Evolutionary conservation across 2,113 vertebrate genomes (phyloP).

Genomic region (Pipa parva): DNA sequence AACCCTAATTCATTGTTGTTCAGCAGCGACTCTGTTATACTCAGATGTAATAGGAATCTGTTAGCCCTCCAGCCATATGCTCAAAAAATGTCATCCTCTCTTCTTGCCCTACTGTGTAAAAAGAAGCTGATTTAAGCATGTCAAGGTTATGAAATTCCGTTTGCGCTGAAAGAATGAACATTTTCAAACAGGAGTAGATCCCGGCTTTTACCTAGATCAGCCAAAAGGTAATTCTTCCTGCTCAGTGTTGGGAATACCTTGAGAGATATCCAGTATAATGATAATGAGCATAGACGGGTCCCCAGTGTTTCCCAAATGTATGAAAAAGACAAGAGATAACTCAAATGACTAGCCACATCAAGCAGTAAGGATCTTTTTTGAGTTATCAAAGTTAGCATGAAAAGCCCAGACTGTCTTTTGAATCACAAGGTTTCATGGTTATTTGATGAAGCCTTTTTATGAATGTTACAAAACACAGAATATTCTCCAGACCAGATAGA

Average conservation of each 20-base stretch:
- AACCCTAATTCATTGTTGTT: slow-evolving; percentile 45
- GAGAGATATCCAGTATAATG: slow-evolving; percentile 21
- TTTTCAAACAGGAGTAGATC: slow-evolving; percentile 45
- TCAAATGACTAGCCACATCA: not conserved
- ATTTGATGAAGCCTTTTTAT: not conserved
- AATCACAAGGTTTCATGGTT: not conserved
- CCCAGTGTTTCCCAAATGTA: slow-evolving; percentile 7
- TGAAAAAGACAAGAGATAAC: not conserved
- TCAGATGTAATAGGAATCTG: slow-evolving; percentile 43
- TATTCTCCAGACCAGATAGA: not conserved
- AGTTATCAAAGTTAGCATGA: not conserved
- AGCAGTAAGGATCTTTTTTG: not conserved
- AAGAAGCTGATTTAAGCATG: slow-evolving; percentile 46
- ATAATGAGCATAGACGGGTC: slow-evolving; percentile 19
- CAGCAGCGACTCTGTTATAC: slow-evolving; percentile 50
- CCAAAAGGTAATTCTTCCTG: slow-evolving; percentile 50
- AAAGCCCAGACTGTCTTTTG: not conserved
- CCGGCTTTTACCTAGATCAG: slow-evolving; percentile 62
- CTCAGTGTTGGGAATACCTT: slow-evolving; percentile 43
- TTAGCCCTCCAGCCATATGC: not conserved
- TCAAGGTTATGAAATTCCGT: slow-evolving; percentile 41
- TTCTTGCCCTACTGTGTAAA: slow-evolving; percentile 41
- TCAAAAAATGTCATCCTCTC: slow-evolving; percentile 35
- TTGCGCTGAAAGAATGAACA: slow-evolving; percentile 34
- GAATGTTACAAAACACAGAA: not conserved